Evolutionary conservation across 2,113 vertebrate genomes (phyloP), one percentile per base, ranked within the genome.

Genomic region (Hipposideros armiger): DNA sequence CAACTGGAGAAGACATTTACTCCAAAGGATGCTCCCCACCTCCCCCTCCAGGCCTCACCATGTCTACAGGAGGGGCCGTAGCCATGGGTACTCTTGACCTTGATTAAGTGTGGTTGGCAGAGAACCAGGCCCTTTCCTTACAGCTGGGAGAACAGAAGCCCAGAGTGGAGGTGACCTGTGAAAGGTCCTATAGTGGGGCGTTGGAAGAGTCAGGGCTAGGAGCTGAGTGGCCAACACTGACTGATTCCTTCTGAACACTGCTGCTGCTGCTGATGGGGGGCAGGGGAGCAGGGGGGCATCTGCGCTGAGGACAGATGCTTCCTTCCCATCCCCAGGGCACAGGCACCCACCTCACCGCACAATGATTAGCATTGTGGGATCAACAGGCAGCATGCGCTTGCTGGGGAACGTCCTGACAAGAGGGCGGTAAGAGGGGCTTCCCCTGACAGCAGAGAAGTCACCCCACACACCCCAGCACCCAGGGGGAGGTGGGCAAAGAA

Each of bases 321-420:
- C 32, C 62, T 26, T 5, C 36, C 42, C 2, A 0, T 8, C 22
- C 80, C 58, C 13, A 0, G 26, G 32, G 47, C 7, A 5, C 8
- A 19, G 11, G 89, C 66, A 82, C 30, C 50, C 58, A 28, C 28
- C 20, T 19, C 17, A 42, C n/a, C 28, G 30, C 40, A 45, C 7
- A 15, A 50, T 1, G n/a, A 47, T 62, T 20, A 52, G 76, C 24
- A 15, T 32, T 45, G 64, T 84, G 78, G 22, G 20, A 60, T 19
- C 76, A 66, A 24, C 54, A 67, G n/a, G 5, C 15, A 67, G 13
- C 52, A 83, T 11, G 54, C 4, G 10, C 45, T 50, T 30, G 40
- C 20, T 13, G 32, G 11, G 20, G 58, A 17, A 89, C 0, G 19
- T 36, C 28, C 10, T 30, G 26, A 60, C 30, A 17, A 85, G 64